Evolutionary conservation across 2,888 invertebrate species (phyloP), one percentile per base, ranked within the genome.

Genomic region (Yponomeuta evonymella): DNA sequence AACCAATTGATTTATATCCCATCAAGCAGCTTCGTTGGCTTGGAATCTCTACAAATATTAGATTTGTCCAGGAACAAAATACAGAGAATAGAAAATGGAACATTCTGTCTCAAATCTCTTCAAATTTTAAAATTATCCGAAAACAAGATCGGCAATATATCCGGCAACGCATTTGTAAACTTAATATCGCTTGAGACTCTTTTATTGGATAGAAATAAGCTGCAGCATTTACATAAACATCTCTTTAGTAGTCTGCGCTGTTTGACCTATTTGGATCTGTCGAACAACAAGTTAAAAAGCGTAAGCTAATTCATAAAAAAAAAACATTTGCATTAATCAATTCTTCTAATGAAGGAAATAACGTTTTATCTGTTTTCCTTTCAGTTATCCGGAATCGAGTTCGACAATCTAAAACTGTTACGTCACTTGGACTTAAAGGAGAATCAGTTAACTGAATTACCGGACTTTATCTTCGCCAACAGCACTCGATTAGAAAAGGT

Each of bases 41-140:
- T 95, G 43, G 83, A 86, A 10, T 90, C 93, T 2, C 82, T 96
- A 29, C 93, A 94, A 76, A 95, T 95, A 79, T 85, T 97, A 72
- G 96, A 96, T 85, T 84, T 96, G 30, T 94, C 95, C 4, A 94
- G 93, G 72, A 96, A 96, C 83, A 90, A 92, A 77, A 88, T 96
- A 74, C 92, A 93, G 70, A 87, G 84, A 23, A 86, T 96, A 67
- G 93, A 94, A 72, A 93, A 93, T 66, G 90, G 90, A 70, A 87
- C 94, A 1, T 94, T 96, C 77, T 89, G 93, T 69, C 83, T 96
- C 69, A 86, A 81, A 70, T 90, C 90, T 51, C 84, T 96, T 62
- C 93, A 93, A 77, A 90, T 94, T 73, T 86, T 96, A 69, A 95
- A 95, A 79, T 81, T 96, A 12, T 94, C 95, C 0, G 94, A 95